Evolutionary conservation across 1,140 invertebrate genomes (phyloP), one percentile per base, ranked within the genome.

Genomic region (Zaprionus tsacasi): DNA sequence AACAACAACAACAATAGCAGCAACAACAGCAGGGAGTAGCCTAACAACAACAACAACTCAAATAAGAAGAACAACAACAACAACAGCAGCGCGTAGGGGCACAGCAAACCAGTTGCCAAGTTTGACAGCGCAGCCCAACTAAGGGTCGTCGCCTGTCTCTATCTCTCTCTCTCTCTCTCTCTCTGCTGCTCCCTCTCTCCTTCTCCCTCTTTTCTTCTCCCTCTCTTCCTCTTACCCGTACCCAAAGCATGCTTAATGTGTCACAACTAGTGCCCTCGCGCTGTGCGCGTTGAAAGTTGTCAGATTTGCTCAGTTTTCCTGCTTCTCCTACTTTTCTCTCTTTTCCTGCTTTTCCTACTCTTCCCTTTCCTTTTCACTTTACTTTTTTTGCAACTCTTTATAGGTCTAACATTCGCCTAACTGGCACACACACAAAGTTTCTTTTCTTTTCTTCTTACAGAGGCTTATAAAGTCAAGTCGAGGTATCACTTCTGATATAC

Each of bases 201-300:
- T 12, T 40, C 17, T 13, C 25, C 15, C 25, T 6, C 40, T 13
- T n/a, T 48, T 8, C 15, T 33, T 1, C 35, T 35, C 13, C 6
- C 38, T 13, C 6, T 0, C 38, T n/a, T 0, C 3, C 40, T 45
- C 6, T 45, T 6, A 7, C 40, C 6, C 40, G 2, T 2, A 7
- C n/a, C 13, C n/a, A 1, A 2, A 7, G n/a, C 21, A 58, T 64
- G 67, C 72, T 75, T 75, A 75, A 75, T 70, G 72, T 75, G 72
- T 75, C 72, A 75, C 70, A 75, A 75, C 58, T 75, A 75, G 27
- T 36, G 27, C 11, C 27, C 6, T 17, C 12, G 25, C 21, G 21
- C 50, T 55, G 12, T 7, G 45, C 38, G 66, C 68, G 72, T 40
- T 75, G 60, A 70, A 75, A 75, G 67, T 75, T 70, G 59, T 75